These are phyloP conservation scores for Eolophus roseicapilla DNA, from an alignment of 2,113 vertebrate species.

Conservation along the genomic window DNA sequence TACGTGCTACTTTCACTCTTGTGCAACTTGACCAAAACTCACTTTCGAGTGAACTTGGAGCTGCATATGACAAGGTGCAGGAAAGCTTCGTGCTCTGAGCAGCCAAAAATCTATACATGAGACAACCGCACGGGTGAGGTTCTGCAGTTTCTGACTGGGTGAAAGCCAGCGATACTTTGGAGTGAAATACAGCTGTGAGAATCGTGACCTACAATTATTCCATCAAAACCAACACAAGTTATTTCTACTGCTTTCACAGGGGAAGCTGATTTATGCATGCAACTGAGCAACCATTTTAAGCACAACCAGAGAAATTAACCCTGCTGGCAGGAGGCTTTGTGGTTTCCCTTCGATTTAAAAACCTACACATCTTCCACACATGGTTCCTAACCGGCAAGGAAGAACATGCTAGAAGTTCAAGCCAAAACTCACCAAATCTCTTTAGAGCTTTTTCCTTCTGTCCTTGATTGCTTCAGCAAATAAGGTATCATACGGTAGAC, in stretches of 20 bases:
- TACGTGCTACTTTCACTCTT: neutral
- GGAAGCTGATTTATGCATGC: constrained; percentile 32
- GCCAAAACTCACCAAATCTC: neutral
- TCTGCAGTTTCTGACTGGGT: neutral
- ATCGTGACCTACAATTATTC: neutral
- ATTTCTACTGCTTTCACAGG: constrained; percentile 18
- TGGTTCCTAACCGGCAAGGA: neutral
- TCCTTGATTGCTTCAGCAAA: neutral
- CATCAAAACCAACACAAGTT: neutral
- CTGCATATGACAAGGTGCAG: neutral
- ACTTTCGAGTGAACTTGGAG: neutral
- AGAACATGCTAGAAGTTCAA: neutral
- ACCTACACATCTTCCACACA: neutral
- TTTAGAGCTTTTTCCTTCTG: neutral
- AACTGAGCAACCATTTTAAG: constrained; percentile 50
- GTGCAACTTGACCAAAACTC: neutral
- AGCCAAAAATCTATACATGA: neutral
- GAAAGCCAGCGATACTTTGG: neutral
- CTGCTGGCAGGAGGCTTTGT: constrained; percentile 2
- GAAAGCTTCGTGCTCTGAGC: neutral
- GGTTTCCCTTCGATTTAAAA: constrained; percentile 11
- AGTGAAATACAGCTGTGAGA: neutral
- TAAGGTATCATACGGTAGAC: neutral
- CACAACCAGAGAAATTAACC: neutral
- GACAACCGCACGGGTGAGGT: neutral